Conservation (phyloP, 2,888 invertebrate genomes). For the Zeuzera pyrina region DNA sequence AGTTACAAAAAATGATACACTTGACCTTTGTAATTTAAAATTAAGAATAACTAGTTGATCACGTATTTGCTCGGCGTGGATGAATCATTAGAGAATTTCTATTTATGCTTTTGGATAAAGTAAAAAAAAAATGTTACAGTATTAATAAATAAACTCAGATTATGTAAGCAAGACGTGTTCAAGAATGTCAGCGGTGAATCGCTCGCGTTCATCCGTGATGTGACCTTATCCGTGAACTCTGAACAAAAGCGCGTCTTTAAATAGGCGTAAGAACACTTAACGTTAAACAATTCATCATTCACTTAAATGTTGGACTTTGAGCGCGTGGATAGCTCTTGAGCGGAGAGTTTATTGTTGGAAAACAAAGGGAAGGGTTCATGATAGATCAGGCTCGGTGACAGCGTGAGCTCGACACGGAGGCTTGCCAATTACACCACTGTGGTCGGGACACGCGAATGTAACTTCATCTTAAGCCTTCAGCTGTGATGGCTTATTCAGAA, state of each 20-base stretch:
- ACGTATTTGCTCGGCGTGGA: too few relatives aligned
- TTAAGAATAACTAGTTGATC: too few relatives aligned
- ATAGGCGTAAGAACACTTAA: slow-evolving; percentile 36
- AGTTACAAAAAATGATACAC: too few relatives aligned
- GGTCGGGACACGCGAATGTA: slow-evolving; percentile 45
- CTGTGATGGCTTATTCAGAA: too few relatives aligned
- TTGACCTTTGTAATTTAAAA: too few relatives aligned
- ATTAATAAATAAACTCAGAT: too few relatives aligned
- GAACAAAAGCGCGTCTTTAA: slow-evolving; percentile 36
- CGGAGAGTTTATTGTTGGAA: slow-evolving; percentile 53
- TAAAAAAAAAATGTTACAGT: too few relatives aligned
- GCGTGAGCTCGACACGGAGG: slow-evolving; percentile 31
- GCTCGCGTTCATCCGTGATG: too few relatives aligned
- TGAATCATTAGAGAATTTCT: too few relatives aligned
- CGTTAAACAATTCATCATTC: slow-evolving; percentile 47
- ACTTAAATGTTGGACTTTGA: slow-evolving; percentile 14
- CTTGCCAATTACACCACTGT: slow-evolving; percentile 64
- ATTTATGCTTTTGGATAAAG: too few relatives aligned
- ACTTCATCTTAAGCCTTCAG: slow-evolving; percentile 50
- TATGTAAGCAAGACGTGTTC: not conserved
- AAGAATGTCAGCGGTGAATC: too few relatives aligned
- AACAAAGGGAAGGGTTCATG: slow-evolving; percentile 51
- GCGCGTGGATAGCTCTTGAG: slow-evolving; percentile 36
- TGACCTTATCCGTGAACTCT: slow-evolving; percentile 33
- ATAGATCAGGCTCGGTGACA: slow-evolving; percentile 43